Evolutionary conservation across 1,140 invertebrate genomes (phyloP), one percentile per base, ranked within the genome.

Genomic region (Cotesia chilonis): DNA sequence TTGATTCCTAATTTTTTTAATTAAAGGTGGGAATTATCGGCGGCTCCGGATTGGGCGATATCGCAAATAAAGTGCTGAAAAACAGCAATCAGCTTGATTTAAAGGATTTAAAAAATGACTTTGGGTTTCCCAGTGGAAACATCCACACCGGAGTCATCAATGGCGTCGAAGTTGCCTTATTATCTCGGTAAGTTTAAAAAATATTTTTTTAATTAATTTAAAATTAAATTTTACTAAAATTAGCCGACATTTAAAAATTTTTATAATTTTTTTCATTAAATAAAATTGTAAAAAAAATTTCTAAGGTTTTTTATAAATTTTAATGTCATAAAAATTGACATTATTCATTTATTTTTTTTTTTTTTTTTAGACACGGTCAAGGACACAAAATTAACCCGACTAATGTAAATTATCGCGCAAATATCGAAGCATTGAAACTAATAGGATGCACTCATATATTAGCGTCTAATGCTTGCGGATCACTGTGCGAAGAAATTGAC

Each of bases 371-470:
- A 77, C 98, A 99, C 89, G 97, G 96, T 2, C 87, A 92, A 52
- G 92, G 92, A 64, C 97, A 99, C 84, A 88, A 88, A 61, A 90
- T 95, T 41, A 92, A 89, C 84, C 96, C 97, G 0, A 91, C 90
- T 17, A 90, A 92, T 77, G 90, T 99, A 0, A 99, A 99, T 85
- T 99, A 98, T 85, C 90, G 97, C 73, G 98, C 98, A 3, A 99
- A 99, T 83, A 92, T 99, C 60, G 97, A 95, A 93, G 96, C 97
- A 1, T 85, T 99, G 66, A 94, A 95, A 75, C 80, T 93, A 69
- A 87, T 91, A 66, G 96, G 96, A 0, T 98, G 97, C 81, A 98
- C 96, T 0, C 96, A 98, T 83, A 84, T 99, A 6, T 87, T 99
- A 68, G 96, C 94, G 2, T 93, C 96, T 1, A 96, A 95, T 3